Evolutionary conservation across 2,888 invertebrate genomes (phyloP).

Genomic region (Pedicia rivosa): DNA sequence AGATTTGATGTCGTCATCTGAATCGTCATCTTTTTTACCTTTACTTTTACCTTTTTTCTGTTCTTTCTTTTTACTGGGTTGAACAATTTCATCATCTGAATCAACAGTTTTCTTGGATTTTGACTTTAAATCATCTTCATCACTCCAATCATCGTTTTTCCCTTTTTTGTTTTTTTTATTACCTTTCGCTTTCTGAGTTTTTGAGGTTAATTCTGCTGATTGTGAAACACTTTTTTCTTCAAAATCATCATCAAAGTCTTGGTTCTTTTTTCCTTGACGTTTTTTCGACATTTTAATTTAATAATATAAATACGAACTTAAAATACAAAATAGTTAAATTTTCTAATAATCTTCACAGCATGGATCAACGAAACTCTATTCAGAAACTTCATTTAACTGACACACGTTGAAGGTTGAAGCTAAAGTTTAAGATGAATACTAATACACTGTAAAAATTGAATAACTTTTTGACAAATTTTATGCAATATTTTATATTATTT

Average conservation of each 20-base stretch:
- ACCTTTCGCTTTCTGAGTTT: conserved; percentile 27
- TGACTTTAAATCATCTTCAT: conserved; percentile 26
- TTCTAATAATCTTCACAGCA: too few relatives aligned
- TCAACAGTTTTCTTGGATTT: conserved; percentile 20
- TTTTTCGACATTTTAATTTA: conserved; percentile 38
- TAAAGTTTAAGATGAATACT: too few relatives aligned
- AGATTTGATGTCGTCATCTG: conserved; percentile 20
- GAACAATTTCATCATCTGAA: conserved; percentile 29
- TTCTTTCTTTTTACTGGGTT: conserved; percentile 15
- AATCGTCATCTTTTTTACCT: conserved; percentile 14
- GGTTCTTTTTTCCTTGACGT: conserved; percentile 39
- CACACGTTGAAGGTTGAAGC: too few relatives aligned
- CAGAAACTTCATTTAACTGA: too few relatives aligned
- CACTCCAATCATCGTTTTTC: conserved; percentile 31
- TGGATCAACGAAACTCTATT: too few relatives aligned
- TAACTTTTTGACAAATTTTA: too few relatives aligned
- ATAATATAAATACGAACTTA: conserved; percentile 1
- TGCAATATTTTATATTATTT: too few relatives aligned
- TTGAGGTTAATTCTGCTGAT: conserved; percentile 35
- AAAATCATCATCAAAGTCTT: conserved; percentile 37
- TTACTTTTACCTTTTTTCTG: conserved; percentile 10
- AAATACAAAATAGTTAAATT: not conserved
- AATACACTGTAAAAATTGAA: too few relatives aligned
- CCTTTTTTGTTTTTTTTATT: conserved; percentile 35
- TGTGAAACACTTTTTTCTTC: conserved; percentile 25